phyloP scores from a whole-genome alignment of 1,140 invertebrate species.

The Phocides pigmalion region DNA sequence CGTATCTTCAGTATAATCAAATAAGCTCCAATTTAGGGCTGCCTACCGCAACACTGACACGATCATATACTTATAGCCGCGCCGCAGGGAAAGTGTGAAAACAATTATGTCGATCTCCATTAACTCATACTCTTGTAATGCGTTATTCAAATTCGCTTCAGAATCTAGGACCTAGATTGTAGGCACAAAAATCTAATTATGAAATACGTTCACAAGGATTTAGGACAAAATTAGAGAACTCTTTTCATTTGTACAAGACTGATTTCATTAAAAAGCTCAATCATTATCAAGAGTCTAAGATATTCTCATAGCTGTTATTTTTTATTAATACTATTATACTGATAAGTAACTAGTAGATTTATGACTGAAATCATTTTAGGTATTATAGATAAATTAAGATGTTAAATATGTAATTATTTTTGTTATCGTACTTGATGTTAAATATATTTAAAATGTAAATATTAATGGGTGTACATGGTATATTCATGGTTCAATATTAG shows the following conservation, averaged over 20 bases:
- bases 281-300: slow-evolving; percentile 37
- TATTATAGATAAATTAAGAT: slow-evolving; percentile 28
- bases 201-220: background rate
- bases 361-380: slow-evolving; percentile 32
- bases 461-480: slow-evolving; percentile 18
- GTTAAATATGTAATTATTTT: slow-evolving; percentile 37
- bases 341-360: slow-evolving; percentile 14
- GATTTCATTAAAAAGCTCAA: slow-evolving; percentile 53
- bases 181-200: too few relatives aligned
- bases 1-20: too few relatives aligned
- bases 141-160: too few relatives aligned
- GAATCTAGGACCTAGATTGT: too few relatives aligned
- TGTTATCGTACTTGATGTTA: slow-evolving; percentile 36
- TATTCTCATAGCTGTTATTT: slow-evolving; percentile 45
- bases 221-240: slow-evolving; percentile 2
- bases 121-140: too few relatives aligned
- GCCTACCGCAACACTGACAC: too few relatives aligned
- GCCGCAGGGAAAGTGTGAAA: too few relatives aligned
- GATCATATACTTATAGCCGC: too few relatives aligned
- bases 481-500: background rate
- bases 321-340: slow-evolving; percentile 42
- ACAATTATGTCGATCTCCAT: too few relatives aligned
- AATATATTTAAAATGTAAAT: slow-evolving; percentile 25
- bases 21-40: too few relatives aligned
- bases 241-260: slow-evolving; percentile 42